Evolutionary conservation across 2,797 vertebrate genomes (phyloP).

Genomic region (Molossus alvarezi): DNA sequence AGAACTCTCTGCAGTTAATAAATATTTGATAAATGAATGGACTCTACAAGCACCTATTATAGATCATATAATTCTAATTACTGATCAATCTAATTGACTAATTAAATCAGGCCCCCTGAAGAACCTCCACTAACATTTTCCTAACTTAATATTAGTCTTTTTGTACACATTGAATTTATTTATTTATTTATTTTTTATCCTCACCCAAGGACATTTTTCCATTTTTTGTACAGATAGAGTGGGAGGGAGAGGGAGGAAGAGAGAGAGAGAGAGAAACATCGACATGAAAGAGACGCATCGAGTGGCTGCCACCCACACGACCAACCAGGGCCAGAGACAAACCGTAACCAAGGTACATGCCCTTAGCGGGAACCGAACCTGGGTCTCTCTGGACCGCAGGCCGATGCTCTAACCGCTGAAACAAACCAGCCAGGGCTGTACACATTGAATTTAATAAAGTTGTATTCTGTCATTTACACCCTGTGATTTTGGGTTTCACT

Average conservation of each 20-base stretch:
- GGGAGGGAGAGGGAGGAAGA: too few relatives aligned
- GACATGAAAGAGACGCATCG: too few relatives aligned
- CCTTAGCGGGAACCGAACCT: too few relatives aligned
- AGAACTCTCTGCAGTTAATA: constrained; percentile 62
- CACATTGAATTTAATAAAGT: constrained; percentile 55
- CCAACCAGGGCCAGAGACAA: too few relatives aligned
- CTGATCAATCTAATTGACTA: constrained; percentile 30
- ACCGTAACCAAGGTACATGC: too few relatives aligned
- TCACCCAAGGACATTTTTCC: too few relatives aligned
- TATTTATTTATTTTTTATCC: not conserved
- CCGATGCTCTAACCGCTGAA: too few relatives aligned
- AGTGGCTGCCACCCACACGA: too few relatives aligned
- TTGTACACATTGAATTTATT: constrained; percentile 24
- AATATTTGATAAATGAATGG: constrained; percentile 24
- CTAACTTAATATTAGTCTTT: constrained; percentile 39
- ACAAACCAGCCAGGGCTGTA: not conserved
- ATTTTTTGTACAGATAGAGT: too few relatives aligned
- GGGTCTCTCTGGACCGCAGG: too few relatives aligned
- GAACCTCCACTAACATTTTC: constrained; percentile 22
- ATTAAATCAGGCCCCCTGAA: constrained; percentile 1
- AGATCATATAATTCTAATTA: constrained; percentile 50
- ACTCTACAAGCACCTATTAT: constrained; percentile 15
- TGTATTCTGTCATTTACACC: constrained; percentile 17
- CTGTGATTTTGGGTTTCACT: constrained; percentile 36
- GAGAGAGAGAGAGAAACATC: too few relatives aligned